phyloP scores from a whole-genome alignment of 1,140 invertebrate genomes.

The Asbolus verrucosus region DNA sequence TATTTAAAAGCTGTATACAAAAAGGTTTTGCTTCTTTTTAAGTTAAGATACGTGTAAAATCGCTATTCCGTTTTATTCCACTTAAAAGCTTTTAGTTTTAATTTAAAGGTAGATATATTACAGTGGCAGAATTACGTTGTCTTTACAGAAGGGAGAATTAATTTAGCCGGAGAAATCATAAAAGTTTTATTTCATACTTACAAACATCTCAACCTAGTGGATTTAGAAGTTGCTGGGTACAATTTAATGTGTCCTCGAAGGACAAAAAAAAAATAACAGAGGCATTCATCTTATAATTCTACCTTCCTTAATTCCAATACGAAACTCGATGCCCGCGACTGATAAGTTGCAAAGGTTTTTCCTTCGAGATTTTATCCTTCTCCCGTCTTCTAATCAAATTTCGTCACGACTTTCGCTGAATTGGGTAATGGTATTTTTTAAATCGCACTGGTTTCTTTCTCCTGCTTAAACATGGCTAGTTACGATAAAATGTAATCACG shows the following conservation, averaged over 20 bases:
- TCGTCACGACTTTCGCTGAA: constrained; percentile 32
- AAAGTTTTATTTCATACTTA: constrained; percentile 9
- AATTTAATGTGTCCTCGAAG: constrained; percentile 9
- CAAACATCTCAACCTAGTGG: constrained; percentile 2
- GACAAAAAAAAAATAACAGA: constrained; percentile 28
- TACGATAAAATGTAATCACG: constrained; percentile 32
- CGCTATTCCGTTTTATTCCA: no score
- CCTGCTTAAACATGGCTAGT: constrained; percentile 31
- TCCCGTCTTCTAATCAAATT: constrained; percentile 35
- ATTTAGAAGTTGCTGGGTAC: not conserved
- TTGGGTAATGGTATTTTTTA: constrained; percentile 39
- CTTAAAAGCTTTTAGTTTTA: no score
- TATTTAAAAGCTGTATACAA: not conserved
- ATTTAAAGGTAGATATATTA: no score
- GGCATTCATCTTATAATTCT: constrained; percentile 29
- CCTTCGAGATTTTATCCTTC: constrained; percentile 25
- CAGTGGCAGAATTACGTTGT: no score
- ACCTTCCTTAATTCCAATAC: constrained; percentile 14
- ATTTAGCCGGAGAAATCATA: constrained; percentile 6
- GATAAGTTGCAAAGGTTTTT: constrained; percentile 34
- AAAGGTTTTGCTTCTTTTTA: not conserved
- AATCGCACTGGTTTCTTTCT: constrained; percentile 35
- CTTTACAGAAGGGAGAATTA: not conserved
- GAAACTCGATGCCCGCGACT: constrained; percentile 31
- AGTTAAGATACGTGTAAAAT: no score